These are phyloP conservation scores for Euclidia mi DNA, from an alignment of 2,888 invertebrate species.

Conservation along the genomic window DNA sequence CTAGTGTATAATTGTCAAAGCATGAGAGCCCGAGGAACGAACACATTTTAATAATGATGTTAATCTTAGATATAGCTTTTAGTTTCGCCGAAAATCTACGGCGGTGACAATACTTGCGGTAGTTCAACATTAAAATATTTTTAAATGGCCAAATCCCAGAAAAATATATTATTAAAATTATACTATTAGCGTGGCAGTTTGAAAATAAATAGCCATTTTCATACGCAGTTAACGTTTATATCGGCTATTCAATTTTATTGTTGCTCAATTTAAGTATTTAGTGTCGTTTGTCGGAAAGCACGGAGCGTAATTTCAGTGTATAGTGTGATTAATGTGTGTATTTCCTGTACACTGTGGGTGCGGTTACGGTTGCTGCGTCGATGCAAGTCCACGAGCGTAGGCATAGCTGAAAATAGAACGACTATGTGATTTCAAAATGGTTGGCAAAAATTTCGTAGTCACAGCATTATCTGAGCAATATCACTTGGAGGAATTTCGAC, in stretches of 20 bases:
- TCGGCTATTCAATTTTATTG: neutral
- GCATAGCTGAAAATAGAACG: slow-evolving; percentile 16
- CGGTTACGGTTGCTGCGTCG: slow-evolving; percentile 30
- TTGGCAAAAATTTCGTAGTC: neutral
- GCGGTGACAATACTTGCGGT: too few species aligned
- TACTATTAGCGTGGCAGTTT: neutral
- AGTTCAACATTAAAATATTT: too few species aligned
- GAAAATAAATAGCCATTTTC: slow-evolving; percentile 2
- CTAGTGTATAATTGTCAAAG: too few species aligned
- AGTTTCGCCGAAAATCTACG: too few species aligned
- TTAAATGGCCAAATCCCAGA: too few species aligned
- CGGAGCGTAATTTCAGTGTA: slow-evolving; percentile 44
- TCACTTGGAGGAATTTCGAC: too few species aligned
- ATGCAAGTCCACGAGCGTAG: slow-evolving; percentile 31
- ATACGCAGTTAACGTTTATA: slow-evolving; percentile 9
- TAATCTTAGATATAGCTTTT: too few species aligned
- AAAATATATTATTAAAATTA: neutral
- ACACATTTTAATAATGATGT: too few species aligned
- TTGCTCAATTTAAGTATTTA: slow-evolving; percentile 13
- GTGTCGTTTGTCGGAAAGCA: slow-evolving; percentile 28
- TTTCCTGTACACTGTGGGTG: slow-evolving; percentile 46
- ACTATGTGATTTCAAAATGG: neutral
- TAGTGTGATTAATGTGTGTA: slow-evolving; percentile 51
- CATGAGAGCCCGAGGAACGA: too few species aligned
- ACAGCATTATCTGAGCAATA: too few species aligned